These are phyloP conservation scores for Polypterus senegalus DNA, from an alignment of 2,113 vertebrate genomes.

Conservation along the genomic window DNA sequence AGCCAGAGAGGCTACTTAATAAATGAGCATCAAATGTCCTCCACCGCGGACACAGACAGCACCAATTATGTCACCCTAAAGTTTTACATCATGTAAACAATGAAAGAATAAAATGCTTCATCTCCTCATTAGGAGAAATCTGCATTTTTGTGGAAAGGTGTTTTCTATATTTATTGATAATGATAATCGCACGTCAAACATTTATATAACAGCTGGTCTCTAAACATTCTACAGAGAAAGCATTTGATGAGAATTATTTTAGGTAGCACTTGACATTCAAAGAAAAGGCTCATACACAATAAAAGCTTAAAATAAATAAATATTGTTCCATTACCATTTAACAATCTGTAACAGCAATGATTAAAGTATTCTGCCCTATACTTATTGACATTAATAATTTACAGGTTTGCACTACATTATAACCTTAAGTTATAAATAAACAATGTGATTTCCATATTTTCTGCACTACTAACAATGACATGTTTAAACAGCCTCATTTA, in stretches of 20 bases:
- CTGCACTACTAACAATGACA: constrained; percentile 28
- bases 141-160: too few relatives aligned
- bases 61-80: constrained; percentile 69
- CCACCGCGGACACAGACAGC: constrained; percentile 57
- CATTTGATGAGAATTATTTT: too few relatives aligned
- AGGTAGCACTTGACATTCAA: too few relatives aligned
- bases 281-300: too few relatives aligned
- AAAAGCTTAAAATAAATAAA: too few relatives aligned
- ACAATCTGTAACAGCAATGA: constrained; percentile 52
- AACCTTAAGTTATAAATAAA: constrained; percentile 60
- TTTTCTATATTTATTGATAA: too few relatives aligned
- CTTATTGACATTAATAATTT: constrained; percentile 68
- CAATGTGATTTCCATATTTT: constrained; percentile 56
- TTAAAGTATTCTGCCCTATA: constrained; percentile 57
- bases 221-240: too few relatives aligned
- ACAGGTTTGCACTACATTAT: constrained; percentile 62
- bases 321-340: constrained; percentile 34
- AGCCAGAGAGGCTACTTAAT: constrained; percentile 86
- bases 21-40: constrained; percentile 89
- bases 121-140: constrained; percentile 19
- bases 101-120: constrained; percentile 23
- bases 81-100: constrained; percentile 42
- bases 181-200: too few relatives aligned
- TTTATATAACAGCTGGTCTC: too few relatives aligned
- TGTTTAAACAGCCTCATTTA: constrained; percentile 55